Percentiles rank a stretch among this genome's conserved stretches.
Conservation (phyloP, 2,113 vertebrate species). For the Rhinogobius similis region DNA sequence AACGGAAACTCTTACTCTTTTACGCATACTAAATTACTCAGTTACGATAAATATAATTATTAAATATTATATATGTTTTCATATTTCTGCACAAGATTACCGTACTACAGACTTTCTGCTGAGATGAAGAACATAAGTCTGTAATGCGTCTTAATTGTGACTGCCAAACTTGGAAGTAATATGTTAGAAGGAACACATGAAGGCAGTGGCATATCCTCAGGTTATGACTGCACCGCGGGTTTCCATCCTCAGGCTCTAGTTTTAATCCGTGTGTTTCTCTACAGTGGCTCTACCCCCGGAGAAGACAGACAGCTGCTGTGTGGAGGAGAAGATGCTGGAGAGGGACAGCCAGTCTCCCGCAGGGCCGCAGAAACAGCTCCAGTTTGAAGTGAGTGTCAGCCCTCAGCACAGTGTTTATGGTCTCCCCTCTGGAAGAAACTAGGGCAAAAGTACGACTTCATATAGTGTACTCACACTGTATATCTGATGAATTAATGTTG, state of each 20-base stretch:
- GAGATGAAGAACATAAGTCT: conserved; percentile 20
- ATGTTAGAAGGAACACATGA: conserved; percentile 44
- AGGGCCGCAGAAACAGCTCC: conserved; percentile 89
- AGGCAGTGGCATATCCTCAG: conserved; percentile 52
- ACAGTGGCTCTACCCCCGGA: conserved; percentile 95
- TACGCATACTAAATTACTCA: no score
- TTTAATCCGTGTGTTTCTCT: conserved; percentile 57
- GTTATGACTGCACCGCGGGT: conserved; percentile 54
- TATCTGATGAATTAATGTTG: conserved; percentile 22
- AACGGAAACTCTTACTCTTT: no score
- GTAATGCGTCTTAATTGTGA: conserved; percentile 51
- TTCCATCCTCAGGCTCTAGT: conserved; percentile 58
- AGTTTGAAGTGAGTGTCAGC: conserved; percentile 90
- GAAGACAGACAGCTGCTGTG: conserved; percentile 87
- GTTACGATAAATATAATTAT: no score
- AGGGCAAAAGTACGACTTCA: conserved; percentile 34
- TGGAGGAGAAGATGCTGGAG: conserved; percentile 89
- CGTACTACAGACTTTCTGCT: not conserved
- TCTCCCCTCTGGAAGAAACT: conserved; percentile 47
- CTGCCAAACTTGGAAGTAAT: conserved; percentile 43
- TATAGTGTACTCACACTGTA: conserved; percentile 13
- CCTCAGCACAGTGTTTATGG: conserved; percentile 49
- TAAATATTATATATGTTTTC: no score
- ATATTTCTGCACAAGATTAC: not conserved
- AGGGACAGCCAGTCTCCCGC: conserved; percentile 79